Evolutionary conservation across 2,113 vertebrate species (phyloP).

Genomic region (Hystrix cristata): DNA sequence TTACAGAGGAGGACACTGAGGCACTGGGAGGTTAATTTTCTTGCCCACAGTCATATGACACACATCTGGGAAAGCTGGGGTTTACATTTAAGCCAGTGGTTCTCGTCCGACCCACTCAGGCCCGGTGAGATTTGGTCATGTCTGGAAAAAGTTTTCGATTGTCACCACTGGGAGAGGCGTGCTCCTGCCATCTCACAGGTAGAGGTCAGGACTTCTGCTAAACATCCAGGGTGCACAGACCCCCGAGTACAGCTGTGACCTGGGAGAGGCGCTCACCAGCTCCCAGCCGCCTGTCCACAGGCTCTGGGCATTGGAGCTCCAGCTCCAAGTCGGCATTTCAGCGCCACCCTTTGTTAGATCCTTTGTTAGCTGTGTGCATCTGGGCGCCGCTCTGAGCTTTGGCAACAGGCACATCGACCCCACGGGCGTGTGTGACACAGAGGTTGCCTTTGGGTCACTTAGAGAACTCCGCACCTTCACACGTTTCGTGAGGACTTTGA

Average conservation of each 20-base stretch:
- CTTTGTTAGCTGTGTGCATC: not conserved
- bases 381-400: not conserved
- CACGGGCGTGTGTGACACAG: not conserved
- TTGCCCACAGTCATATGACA: not conserved
- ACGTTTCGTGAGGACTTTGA: not conserved
- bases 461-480: not conserved
- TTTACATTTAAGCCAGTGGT: not conserved
- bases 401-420: not conserved
- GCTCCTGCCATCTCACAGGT: not conserved
- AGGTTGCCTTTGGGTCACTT: not conserved
- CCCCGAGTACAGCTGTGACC: too few relatives aligned
- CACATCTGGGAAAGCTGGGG: not conserved
- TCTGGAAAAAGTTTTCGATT: not conserved
- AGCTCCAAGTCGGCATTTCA: rapidly evolving
- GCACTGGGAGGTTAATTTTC: not conserved
- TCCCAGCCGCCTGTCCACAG: not conserved
- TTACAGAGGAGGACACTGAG: not conserved
- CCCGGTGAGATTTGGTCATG: not conserved
- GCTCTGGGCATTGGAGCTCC: not conserved
- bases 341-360: rapidly evolving
- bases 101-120: not conserved
- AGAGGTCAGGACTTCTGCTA: not conserved
- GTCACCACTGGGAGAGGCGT: rapidly evolving
- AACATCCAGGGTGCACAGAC: not conserved
- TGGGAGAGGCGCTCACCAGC: not conserved